These are phyloP conservation scores for Muscina levida DNA, from an alignment of 2,888 invertebrate genomes.

Conservation along the genomic window DNA sequence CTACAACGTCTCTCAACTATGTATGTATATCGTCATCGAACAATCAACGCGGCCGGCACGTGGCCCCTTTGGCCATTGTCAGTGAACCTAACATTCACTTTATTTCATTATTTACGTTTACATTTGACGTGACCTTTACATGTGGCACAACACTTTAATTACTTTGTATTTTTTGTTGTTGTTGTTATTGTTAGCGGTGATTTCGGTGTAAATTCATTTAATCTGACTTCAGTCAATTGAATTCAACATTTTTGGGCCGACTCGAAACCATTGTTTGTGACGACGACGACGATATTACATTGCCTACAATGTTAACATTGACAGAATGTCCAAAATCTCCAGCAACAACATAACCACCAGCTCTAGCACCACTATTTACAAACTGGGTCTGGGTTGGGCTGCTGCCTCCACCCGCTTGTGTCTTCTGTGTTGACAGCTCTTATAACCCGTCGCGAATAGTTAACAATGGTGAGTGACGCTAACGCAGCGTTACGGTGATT, in stretches of 20 bases:
- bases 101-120: neutral
- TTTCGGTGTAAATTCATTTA: neutral
- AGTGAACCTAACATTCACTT: too few species aligned
- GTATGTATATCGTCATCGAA: too few species aligned
- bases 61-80: too few species aligned
- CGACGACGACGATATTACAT: neutral
- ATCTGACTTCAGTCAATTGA: neutral
- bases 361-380: conserved; percentile 32
- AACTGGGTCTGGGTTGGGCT: neutral
- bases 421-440: conserved; percentile 36
- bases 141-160: neutral
- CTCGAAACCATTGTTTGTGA: neutral
- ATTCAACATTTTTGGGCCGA: neutral
- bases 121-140: conserved; percentile 4
- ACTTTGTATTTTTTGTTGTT: neutral
- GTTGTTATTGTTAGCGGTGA: neutral
- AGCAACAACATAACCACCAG: too few species aligned
- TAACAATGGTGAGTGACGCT: conserved; percentile 3
- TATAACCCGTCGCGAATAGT: conserved; percentile 17
- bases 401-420: neutral
- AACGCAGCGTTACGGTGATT: conserved; percentile 32
- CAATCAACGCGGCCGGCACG: too few species aligned
- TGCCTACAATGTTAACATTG: conserved; percentile 2
- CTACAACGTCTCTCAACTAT: too few species aligned
- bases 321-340: neutral